phyloP scores from a whole-genome alignment of 2,113 vertebrate genomes.

The Neolamprologus fasciatus region DNA sequence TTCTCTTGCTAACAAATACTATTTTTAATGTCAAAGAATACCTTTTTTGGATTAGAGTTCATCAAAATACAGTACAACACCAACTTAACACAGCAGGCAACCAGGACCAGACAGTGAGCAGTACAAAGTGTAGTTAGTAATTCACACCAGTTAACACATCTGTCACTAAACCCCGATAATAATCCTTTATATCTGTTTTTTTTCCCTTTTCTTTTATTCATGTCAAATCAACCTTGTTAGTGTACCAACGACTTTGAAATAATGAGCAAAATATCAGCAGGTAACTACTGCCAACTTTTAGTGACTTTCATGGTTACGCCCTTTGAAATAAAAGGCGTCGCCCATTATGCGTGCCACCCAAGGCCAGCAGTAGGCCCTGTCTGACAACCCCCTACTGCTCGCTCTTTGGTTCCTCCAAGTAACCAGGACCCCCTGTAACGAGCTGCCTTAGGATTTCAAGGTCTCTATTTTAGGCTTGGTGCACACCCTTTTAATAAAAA shows the following conservation, averaged over 20 bases:
- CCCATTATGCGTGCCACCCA: conserved; percentile 22
- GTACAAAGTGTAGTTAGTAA: background rate
- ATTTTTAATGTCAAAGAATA: conserved; percentile 28
- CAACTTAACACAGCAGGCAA: conserved; percentile 40
- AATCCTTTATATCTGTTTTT: conserved; percentile 1
- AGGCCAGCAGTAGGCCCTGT: conserved; percentile 11
- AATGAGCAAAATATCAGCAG: conserved; percentile 56
- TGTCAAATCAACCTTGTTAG: conserved; percentile 52
- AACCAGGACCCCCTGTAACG: conserved; percentile 17
- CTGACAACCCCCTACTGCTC: conserved; percentile 46
- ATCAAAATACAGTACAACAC: conserved; percentile 44
- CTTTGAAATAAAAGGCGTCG: conserved; percentile 27
- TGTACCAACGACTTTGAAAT: conserved; percentile 34
- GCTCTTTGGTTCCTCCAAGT: conserved; percentile 8
- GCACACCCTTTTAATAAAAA: conserved; percentile 2
- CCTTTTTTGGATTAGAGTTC: background rate
- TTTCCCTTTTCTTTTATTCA: conserved; percentile 28
- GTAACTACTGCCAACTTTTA: conserved; percentile 20
- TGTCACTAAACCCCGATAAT: conserved; percentile 1
- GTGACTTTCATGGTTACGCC: conserved; percentile 31
- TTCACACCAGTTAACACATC: conserved; percentile 13
- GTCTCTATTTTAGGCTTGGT: conserved; percentile 13
- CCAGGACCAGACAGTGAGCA: background rate
- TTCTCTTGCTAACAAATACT: background rate
- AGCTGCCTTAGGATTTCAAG: conserved; percentile 6